Conservation (phyloP, 1,140 invertebrate genomes). For the Mizuhopecten yessoensis region DNA sequence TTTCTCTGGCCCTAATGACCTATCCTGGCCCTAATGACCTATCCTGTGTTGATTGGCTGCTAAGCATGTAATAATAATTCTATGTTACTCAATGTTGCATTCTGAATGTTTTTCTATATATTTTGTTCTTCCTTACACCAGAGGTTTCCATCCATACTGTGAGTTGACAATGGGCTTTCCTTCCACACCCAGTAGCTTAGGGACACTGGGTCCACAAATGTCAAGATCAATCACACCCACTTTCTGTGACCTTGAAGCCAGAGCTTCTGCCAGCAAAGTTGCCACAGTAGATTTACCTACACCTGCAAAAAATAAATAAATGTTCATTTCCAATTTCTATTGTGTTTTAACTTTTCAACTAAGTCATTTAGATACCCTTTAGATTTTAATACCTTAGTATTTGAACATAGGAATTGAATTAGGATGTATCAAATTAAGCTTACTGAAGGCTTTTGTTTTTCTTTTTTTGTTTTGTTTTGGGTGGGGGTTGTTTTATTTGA, state of each 20-base stretch:
- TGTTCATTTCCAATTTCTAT: background rate
- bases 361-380: too few species aligned
- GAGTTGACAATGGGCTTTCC: slow-evolving; percentile 67
- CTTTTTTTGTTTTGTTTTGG: too few species aligned
- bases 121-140: slow-evolving; percentile 48
- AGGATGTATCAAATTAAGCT: background rate
- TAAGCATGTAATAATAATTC: too few species aligned
- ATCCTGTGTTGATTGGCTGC: too few species aligned
- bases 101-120: too few species aligned
- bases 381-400: too few species aligned
- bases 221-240: slow-evolving; percentile 97
- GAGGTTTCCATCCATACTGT: slow-evolving; percentile 64
- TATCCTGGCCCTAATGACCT: too few species aligned
- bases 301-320: slow-evolving; percentile 81
- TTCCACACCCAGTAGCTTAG: slow-evolving; percentile 91
- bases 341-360: too few species aligned
- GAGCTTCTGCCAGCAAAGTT: slow-evolving; percentile 90
- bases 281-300: slow-evolving; percentile 97
- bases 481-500: too few species aligned
- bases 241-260: slow-evolving; percentile 78
- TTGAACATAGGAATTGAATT: too few species aligned
- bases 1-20: too few species aligned
- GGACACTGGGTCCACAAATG: slow-evolving; percentile 96
- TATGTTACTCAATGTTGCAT: too few species aligned
- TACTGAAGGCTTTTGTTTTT: background rate